phyloP scores from a whole-genome alignment of 2,113 vertebrate species.

The Caranx ignobilis region DNA sequence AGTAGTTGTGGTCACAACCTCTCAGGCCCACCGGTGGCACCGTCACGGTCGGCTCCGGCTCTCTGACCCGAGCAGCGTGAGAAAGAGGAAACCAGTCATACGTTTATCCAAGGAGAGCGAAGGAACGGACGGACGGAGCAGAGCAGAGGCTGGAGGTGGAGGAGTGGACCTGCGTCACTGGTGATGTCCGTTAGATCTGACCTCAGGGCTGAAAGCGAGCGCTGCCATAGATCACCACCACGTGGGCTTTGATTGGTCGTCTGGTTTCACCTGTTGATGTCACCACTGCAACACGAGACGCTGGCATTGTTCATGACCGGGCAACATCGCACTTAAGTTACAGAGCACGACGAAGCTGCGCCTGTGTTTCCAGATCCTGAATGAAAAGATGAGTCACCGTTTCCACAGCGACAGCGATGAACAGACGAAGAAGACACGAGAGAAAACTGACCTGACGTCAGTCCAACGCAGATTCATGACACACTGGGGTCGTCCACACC shows the following conservation, averaged over 20 bases:
- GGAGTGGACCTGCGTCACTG: conserved; percentile 24
- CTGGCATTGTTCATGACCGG: background rate
- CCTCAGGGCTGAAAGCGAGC: background rate
- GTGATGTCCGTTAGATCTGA: background rate
- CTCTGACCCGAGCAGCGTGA: conserved; percentile 66
- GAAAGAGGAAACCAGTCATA: conserved; percentile 66
- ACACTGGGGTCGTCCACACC: no score
- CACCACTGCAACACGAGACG: background rate
- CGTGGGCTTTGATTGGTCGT: background rate
- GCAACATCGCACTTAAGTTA: background rate
- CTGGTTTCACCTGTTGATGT: background rate
- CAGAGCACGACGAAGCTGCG: background rate
- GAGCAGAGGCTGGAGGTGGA: background rate
- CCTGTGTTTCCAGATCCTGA: background rate
- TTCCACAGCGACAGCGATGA: background rate
- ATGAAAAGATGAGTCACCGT: background rate
- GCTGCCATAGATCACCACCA: background rate
- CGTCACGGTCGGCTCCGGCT: conserved; percentile 19
- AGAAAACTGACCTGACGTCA: background rate
- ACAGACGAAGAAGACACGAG: background rate
- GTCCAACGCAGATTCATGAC: background rate
- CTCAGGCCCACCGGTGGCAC: conserved; percentile 23
- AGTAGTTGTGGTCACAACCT: conserved; percentile 32
- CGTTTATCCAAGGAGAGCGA: conserved; percentile 9
- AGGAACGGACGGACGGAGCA: background rate